Evolutionary conservation across 2,888 invertebrate species (phyloP).

Genomic region (Papilio demoleus): DNA sequence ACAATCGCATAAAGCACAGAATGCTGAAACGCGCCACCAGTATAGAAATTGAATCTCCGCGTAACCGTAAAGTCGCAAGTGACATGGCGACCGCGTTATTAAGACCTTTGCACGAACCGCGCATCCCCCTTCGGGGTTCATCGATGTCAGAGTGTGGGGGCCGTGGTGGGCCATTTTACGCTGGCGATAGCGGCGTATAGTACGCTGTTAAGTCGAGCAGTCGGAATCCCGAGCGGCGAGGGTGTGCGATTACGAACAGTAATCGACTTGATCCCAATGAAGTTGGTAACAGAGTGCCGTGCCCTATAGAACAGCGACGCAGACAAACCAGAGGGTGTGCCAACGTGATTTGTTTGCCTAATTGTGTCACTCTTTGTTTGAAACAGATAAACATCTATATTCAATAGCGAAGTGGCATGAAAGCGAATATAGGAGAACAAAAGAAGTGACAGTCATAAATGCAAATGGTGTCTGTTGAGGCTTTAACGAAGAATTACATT

Average conservation of each 20-base stretch:
- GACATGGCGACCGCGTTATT: constrained; percentile 49
- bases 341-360: constrained; percentile 38
- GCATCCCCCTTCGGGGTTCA: constrained; percentile 52
- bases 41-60: constrained; percentile 76
- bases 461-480: constrained; percentile 21
- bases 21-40: constrained; percentile 56
- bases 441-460: constrained; percentile 28
- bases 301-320: constrained; percentile 52
- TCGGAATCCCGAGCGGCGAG: constrained; percentile 66
- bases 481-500: constrained; percentile 16
- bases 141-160: constrained; percentile 46
- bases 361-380: constrained; percentile 35
- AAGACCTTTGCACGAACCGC: constrained; percentile 57
- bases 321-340: constrained; percentile 46
- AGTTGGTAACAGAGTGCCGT: constrained; percentile 72
- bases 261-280: constrained; percentile 80
- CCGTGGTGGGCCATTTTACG: constrained; percentile 52
- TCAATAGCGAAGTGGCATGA: constrained; percentile 6
- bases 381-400: constrained; percentile 25
- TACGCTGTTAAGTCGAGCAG: constrained; percentile 59
- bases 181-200: constrained; percentile 54
- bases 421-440: constrained; percentile 32
- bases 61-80: constrained; percentile 71
- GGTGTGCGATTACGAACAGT: constrained; percentile 75
- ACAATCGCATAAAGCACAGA: constrained; percentile 52